phyloP scores from a whole-genome alignment of 1,140 invertebrate genomes.

The Drosophila teissieri region DNA sequence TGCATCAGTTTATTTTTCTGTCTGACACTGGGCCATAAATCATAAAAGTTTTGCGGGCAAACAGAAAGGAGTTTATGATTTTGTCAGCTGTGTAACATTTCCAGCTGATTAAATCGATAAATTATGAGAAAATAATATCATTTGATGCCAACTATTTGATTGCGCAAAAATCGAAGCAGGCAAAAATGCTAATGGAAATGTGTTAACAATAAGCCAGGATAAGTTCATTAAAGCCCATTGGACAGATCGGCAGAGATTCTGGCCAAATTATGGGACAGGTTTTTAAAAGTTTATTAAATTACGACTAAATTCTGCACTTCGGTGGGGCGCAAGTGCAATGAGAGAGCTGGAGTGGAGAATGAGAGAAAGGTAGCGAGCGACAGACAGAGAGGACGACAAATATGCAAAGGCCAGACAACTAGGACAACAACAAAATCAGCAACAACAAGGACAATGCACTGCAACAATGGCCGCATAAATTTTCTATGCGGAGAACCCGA shows the following conservation, averaged over 20 bases:
- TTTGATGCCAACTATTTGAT: conserved; percentile 56
- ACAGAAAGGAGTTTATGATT: conserved; percentile 73
- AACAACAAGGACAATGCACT: conserved; percentile 71
- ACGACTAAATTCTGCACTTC: conserved; percentile 37
- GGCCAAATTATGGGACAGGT: conserved; percentile 29
- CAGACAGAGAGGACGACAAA: conserved; percentile 76
- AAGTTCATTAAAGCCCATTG: conserved; percentile 68
- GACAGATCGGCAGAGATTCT: conserved; percentile 35
- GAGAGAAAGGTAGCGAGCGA: conserved; percentile 21
- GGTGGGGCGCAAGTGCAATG: conserved; percentile 55
- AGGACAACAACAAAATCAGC: conserved; percentile 61
- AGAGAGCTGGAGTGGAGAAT: conserved; percentile 10
- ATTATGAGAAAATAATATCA: conserved; percentile 77
- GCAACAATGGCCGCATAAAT: conserved; percentile 83
- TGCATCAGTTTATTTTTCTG: conserved; percentile 19
- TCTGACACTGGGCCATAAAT: conserved; percentile 42
- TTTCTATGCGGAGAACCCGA: conserved; percentile 63
- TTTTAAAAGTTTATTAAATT: conserved; percentile 52
- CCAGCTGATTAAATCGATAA: conserved; percentile 81
- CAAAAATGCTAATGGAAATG: conserved; percentile 43
- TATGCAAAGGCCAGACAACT: conserved; percentile 78
- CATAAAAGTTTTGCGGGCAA: conserved; percentile 51
- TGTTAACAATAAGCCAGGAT: conserved; percentile 43
- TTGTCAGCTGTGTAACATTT: conserved; percentile 81
- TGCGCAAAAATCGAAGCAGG: conserved; percentile 22